Conservation (phyloP, 2,797 vertebrate species). For the Coendou prehensilis region DNA sequence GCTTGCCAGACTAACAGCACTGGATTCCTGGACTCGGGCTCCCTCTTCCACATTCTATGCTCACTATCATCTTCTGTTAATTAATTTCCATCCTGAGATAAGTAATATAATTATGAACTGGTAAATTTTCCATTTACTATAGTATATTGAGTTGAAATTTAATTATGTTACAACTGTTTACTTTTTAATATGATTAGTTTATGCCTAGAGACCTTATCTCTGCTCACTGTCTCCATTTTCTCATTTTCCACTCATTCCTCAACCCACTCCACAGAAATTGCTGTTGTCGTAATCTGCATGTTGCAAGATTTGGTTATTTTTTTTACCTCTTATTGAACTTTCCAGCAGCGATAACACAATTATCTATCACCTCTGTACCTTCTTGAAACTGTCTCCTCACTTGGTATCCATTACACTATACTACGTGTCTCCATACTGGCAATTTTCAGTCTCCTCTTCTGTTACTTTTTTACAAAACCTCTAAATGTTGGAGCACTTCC, state of each 20-base stretch:
- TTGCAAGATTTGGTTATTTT: background rate
- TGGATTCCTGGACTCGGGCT: conserved; percentile 31
- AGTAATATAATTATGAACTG: conserved; percentile 75
- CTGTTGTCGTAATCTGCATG: background rate
- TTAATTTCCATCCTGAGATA: conserved; percentile 77
- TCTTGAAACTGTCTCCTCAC: background rate
- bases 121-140: conserved; percentile 70
- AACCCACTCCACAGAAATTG: background rate
- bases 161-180: conserved; percentile 74
- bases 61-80: conserved; percentile 59
- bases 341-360: background rate
- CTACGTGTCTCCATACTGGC: background rate
- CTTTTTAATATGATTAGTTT: conserved; percentile 73
- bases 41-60: background rate
- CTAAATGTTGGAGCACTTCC: background rate
- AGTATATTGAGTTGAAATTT: conserved; percentile 69
- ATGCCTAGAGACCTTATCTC: conserved; percentile 69
- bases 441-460: conserved; percentile 4
- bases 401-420: too few species aligned
- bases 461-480: background rate
- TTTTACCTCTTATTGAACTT: background rate
- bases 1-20: background rate
- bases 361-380: background rate
- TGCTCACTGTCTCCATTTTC: background rate
- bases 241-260: conserved; percentile 44